Evolutionary conservation across 1,140 invertebrate genomes (phyloP).

Genomic region (Maconellicoccus hirsutus): DNA sequence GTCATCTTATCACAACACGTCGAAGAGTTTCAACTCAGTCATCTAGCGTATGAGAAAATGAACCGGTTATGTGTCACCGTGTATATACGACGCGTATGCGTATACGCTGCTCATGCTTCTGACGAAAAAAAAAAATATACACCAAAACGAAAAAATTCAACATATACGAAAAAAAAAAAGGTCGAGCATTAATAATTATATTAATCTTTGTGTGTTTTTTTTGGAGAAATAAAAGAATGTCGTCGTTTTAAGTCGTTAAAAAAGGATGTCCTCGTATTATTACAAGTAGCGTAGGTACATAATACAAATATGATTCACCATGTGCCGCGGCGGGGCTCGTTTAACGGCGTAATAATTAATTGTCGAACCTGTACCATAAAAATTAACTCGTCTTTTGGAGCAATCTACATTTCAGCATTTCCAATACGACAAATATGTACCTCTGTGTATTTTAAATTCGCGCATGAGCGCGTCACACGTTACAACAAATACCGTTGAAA

Average conservation of each 20-base stretch:
- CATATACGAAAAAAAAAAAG: background rate
- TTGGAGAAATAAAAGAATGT: background rate
- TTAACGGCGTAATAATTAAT: too few relatives aligned
- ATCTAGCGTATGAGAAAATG: conserved; percentile 17
- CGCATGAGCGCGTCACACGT: too few relatives aligned
- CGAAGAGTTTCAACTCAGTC: background rate
- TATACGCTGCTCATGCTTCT: background rate
- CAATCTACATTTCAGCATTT: too few relatives aligned
- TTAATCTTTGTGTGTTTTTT: background rate
- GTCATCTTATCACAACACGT: background rate
- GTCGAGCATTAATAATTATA: conserved; percentile 4
- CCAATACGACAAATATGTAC: too few relatives aligned
- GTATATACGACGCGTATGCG: background rate
- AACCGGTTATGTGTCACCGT: conserved; percentile 4
- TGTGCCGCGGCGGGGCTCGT: background rate
- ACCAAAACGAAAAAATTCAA: background rate
- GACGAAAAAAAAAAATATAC: background rate
- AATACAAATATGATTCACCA: background rate
- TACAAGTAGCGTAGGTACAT: background rate
- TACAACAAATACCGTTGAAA: too few relatives aligned
- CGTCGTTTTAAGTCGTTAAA: background rate
- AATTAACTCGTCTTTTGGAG: background rate
- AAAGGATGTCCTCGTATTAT: background rate
- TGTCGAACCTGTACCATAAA: background rate
- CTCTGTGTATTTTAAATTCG: too few relatives aligned